Percentiles rank a stretch among this genome's conserved stretches.
These are phyloP conservation scores for Plestiodon gilberti DNA, from an alignment of 2,113 vertebrate genomes.

Conservation along the genomic window DNA sequence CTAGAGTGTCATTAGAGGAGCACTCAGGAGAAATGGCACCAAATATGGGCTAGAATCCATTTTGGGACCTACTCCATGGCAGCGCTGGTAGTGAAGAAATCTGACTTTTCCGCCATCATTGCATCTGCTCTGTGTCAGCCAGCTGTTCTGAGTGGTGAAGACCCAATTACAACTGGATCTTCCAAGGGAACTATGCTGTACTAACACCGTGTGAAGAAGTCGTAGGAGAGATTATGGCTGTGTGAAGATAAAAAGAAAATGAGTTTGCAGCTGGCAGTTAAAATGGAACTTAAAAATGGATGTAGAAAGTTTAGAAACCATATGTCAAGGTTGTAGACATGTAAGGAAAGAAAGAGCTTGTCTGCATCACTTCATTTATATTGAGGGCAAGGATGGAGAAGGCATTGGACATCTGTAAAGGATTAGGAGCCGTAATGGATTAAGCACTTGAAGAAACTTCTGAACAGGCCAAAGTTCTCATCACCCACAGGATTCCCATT, in stretches of 20 bases:
- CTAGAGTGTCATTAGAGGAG: no score
- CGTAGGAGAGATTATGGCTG: neutral
- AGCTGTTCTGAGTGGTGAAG: no score
- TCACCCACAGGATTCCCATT: slow-evolving; percentile 30
- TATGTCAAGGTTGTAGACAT: slow-evolving; percentile 2
- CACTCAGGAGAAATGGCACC: no score
- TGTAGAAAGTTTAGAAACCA: slow-evolving; percentile 35
- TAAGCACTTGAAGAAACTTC: neutral
- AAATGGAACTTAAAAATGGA: slow-evolving; percentile 7
- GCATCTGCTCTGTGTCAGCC: no score
- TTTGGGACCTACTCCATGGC: no score
- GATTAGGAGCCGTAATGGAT: slow-evolving; percentile 18
- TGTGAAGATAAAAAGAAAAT: slow-evolving; percentile 25
- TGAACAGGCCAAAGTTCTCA: slow-evolving; percentile 12
- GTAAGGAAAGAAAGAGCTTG: slow-evolving; percentile 3
- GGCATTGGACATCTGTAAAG: slow-evolving; percentile 5
- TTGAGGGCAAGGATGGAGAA: slow-evolving; percentile 21
- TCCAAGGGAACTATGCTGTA: neutral
- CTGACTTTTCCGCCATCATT: no score
- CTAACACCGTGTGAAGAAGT: slow-evolving; percentile 10
- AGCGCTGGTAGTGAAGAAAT: no score
- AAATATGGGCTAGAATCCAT: no score
- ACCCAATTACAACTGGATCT: neutral
- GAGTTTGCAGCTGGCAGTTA: slow-evolving; percentile 38
- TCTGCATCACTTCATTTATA: slow-evolving; percentile 14